These are phyloP conservation scores for Mechanitis mazaeus DNA, from an alignment of 2,888 invertebrate genomes.

Conservation along the genomic window DNA sequence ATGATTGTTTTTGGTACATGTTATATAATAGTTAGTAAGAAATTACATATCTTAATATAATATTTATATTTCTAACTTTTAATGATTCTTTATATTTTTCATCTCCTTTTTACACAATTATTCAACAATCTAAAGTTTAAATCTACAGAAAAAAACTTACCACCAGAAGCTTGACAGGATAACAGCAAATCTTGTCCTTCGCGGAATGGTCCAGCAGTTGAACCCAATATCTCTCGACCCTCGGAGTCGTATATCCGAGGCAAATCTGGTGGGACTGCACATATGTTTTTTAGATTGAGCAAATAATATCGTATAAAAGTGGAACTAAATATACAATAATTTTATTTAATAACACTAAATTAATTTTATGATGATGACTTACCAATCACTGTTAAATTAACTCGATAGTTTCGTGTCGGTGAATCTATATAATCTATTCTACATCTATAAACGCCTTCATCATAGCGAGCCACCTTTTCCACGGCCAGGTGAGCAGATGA, in stretches of 20 bases:
- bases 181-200: conserved; percentile 90
- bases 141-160: conserved; percentile 64
- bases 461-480: conserved; percentile 81
- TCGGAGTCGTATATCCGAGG: conserved; percentile 90
- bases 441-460: conserved; percentile 91
- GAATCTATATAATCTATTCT: conserved; percentile 92
- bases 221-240: conserved; percentile 85
- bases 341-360: too few species aligned
- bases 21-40: too few species aligned
- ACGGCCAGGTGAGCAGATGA: conserved; percentile 85
- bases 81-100: too few species aligned
- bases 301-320: too few species aligned
- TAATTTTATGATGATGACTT: conserved; percentile 54
- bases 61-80: too few species aligned
- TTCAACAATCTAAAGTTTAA: neutral
- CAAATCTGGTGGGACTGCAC: conserved; percentile 85
- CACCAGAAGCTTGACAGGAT: conserved; percentile 91
- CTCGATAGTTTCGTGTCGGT: conserved; percentile 90
- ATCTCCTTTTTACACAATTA: too few species aligned
- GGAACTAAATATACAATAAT: too few species aligned
- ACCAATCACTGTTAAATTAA: conserved; percentile 93
- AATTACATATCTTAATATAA: too few species aligned
- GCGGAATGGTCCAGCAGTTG: conserved; percentile 88
- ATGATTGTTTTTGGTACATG: too few species aligned
- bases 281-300: too few species aligned